phyloP scores from a whole-genome alignment of 2,113 vertebrate species.

The Lepus americanus region DNA sequence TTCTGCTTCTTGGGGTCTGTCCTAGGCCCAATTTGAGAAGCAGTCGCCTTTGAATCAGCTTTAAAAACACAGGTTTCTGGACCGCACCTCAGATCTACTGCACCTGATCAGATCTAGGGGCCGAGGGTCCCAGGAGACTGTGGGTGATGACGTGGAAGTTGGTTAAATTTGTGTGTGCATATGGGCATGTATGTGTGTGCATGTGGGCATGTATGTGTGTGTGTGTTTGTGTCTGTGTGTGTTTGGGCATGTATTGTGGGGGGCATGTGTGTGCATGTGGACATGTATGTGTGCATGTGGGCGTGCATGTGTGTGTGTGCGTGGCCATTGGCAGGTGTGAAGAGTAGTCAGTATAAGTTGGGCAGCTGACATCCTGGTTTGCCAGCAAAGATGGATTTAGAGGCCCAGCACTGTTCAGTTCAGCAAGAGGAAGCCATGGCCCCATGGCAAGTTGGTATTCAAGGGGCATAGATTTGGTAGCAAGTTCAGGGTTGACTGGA shows the following conservation, averaged over 20 bases:
- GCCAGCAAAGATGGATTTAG: not conserved
- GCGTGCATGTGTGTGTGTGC: accelerated
- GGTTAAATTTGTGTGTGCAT: not conserved
- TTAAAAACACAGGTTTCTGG: not conserved
- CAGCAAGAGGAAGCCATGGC: not conserved
- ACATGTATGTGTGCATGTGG: accelerated
- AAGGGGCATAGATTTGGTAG: not conserved
- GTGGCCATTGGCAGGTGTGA: not conserved
- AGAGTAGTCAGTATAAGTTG: not conserved
- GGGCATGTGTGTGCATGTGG: too few species aligned
- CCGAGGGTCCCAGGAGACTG: not conserved
- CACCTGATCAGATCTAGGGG: not conserved
- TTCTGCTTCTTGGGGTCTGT: not conserved
- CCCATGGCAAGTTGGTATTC: not conserved
- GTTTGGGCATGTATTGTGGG: too few species aligned
- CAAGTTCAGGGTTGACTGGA: not conserved
- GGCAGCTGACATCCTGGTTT: not conserved
- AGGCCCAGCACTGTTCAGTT: not conserved
- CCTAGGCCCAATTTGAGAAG: not conserved
- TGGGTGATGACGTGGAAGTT: not conserved
- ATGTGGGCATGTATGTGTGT: not conserved
- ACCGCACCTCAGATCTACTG: not conserved
- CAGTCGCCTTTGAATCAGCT: not conserved
- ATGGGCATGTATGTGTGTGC: too few species aligned
- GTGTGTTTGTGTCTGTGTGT: too few species aligned